Conservation (phyloP, 2,113 vertebrate species). For the Dromas ardeola region DNA sequence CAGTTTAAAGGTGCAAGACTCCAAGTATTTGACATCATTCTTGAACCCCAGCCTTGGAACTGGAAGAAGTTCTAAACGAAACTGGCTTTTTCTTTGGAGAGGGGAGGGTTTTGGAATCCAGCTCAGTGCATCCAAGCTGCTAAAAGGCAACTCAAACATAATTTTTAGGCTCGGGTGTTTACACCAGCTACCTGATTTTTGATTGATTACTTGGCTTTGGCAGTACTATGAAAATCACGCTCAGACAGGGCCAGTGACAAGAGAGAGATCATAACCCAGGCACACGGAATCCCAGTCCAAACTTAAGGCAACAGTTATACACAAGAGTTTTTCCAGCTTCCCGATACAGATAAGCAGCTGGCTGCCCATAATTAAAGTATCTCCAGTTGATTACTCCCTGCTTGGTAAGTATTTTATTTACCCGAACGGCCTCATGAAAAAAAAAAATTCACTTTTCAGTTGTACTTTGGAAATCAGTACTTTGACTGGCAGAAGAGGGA, state of each 20-base stretch:
- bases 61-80: neutral
- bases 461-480: neutral
- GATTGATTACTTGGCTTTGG: neutral
- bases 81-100: neutral
- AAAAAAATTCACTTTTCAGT: neutral
- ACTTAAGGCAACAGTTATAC: neutral
- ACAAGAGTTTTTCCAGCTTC: neutral
- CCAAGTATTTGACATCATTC: neutral
- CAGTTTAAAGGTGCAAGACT: neutral
- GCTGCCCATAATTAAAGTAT: neutral
- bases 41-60: neutral
- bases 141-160: neutral
- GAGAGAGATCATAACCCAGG: neutral
- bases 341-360: neutral
- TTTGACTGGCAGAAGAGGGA: neutral
- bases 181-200: neutral
- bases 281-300: neutral
- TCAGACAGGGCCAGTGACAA: neutral
- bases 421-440: rapidly evolving
- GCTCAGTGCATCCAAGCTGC: neutral
- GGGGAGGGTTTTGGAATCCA: neutral
- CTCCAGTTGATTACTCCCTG: neutral
- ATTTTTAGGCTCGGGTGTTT: neutral
- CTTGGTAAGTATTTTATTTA: neutral
- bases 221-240: neutral